Evolutionary conservation across 2,113 vertebrate genomes (phyloP).

Genomic region (Hoplias malabaricus): DNA sequence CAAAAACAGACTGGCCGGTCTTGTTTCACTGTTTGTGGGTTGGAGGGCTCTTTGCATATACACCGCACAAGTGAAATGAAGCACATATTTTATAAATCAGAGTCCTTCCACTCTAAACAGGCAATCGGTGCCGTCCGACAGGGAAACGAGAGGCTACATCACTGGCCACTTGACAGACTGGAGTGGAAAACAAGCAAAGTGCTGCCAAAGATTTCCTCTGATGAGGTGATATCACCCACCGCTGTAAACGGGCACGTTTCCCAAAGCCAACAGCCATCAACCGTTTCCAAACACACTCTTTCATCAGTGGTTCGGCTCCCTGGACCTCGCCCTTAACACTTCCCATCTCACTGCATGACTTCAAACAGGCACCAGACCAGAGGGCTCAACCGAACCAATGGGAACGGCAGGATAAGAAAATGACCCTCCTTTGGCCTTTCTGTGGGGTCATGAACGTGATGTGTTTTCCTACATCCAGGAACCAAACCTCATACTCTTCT

Average conservation of each 20-base stretch:
- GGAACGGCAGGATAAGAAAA: neutral
- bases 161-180: neutral
- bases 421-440: neutral
- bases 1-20: too few relatives aligned
- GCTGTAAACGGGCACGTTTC: neutral
- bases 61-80: too few relatives aligned
- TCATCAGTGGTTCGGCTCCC: neutral
- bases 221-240: conserved; percentile 9
- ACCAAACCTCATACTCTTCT: neutral
- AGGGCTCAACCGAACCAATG: neutral
- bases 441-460: neutral
- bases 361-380: neutral
- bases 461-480: neutral
- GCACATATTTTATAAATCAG: neutral
- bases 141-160: neutral
- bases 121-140: neutral
- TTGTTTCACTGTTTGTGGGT: too few relatives aligned
- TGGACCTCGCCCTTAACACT: neutral
- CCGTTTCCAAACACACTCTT: neutral
- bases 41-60: too few relatives aligned
- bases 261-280: neutral
- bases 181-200: neutral
- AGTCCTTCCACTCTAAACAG: neutral
- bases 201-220: neutral
- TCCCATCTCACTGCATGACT: neutral